Base-by-base conservation (phyloP, 2,113 vertebrate species). In the Pogonocichla stellata region DNA sequence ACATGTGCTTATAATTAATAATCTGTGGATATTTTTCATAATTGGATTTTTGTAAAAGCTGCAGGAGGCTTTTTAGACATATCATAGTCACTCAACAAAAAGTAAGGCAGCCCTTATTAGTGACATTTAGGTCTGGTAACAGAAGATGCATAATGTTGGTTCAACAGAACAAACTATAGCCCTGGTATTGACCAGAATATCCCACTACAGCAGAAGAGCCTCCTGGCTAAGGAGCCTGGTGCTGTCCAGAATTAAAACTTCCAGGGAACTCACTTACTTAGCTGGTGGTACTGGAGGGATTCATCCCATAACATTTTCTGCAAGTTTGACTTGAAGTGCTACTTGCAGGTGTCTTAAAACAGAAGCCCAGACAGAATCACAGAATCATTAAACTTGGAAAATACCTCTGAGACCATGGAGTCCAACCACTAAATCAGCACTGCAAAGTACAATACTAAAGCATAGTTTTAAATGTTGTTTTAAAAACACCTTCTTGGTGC, bases 401-500 rank as follows among this genome's bases (percentile, higher is more conserved):
- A 74, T 5, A 74, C 16, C 16, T n/a, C 33, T 36, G 19, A 66
- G 16, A 15, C 20, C 8, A 24, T 25, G 19, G n/a, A 73, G 15
- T 38, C 45, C 45, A 73, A n/a, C 10, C 33, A 66, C 38, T 28
- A 43, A 38, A 33, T 15, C 53, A 45, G 33, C 38, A 60, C 53
- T 53, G 28, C 16, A 33, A 81, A 51, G 10, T 9, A 28, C 28
- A 45, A 10, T 33, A 38, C 26, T 28, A 66, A 73, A 45, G 15
- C 12, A 25, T 10, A 15, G 51, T 29, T 57, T 80, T 48, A 40
- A 79, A 42, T 90, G 93, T 73, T 97, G 85, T 97, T 92, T 98
- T 96, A 80, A 94, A 91, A 96, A 80, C 81, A 96, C 54, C 75
- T 90, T 69, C 48, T 79, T 69, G n/a, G 72, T 72, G 54, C 64